phyloP scores from a whole-genome alignment of 1,140 invertebrate species.

The Ladona fulva region DNA sequence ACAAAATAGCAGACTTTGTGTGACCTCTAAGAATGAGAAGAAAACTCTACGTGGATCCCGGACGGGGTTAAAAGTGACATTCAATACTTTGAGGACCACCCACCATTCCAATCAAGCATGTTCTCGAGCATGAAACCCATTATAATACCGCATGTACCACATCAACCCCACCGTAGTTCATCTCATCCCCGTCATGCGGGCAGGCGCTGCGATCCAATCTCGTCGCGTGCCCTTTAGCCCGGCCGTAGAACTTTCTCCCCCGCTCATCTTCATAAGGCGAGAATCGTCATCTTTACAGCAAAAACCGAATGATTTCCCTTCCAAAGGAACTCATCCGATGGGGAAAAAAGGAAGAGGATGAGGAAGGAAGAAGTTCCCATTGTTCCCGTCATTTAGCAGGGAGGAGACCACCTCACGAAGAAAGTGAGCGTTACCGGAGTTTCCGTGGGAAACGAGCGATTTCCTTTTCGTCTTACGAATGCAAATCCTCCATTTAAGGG shows the following conservation, averaged over 20 bases:
- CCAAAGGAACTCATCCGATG: not conserved
- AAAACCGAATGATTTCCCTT: not conserved
- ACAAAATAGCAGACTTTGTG: too few relatives aligned
- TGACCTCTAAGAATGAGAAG: too few relatives aligned
- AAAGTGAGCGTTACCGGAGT: not conserved
- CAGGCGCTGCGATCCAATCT: too few relatives aligned
- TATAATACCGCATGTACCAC: too few relatives aligned
- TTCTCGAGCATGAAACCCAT: too few relatives aligned
- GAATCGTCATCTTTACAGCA: not conserved
- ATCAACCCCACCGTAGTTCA: too few relatives aligned
- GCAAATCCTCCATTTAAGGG: not conserved
- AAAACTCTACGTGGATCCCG: too few relatives aligned
- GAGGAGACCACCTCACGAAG: not conserved
- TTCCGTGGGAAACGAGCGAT: not conserved
- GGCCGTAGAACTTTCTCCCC: not conserved
- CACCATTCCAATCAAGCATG: too few relatives aligned
- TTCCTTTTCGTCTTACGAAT: slow-evolving; percentile 1
- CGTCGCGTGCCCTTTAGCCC: not conserved
- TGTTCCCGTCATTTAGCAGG: not conserved
- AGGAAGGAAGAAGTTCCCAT: not conserved
- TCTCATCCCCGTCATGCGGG: too few relatives aligned
- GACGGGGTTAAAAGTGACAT: too few relatives aligned
- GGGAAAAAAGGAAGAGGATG: not conserved
- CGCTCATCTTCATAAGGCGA: not conserved
- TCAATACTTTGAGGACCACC: too few relatives aligned